Base-by-base conservation (phyloP, 2,797 vertebrate genomes). In the Percopsis omiscomaycus region DNA sequence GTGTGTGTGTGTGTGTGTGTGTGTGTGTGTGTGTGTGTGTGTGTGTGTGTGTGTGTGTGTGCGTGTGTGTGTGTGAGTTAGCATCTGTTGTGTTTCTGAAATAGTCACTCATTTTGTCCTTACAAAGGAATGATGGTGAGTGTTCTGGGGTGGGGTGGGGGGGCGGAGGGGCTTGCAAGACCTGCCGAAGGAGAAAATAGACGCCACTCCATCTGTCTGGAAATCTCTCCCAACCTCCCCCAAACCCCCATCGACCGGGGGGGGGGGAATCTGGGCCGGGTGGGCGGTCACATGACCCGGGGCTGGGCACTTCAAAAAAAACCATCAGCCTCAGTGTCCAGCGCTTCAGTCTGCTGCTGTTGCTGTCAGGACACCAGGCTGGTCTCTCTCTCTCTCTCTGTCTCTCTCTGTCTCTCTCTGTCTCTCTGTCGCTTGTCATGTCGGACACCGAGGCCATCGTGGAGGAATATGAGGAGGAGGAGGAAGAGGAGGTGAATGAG, bases 1-100 rank as follows among this genome's bases (percentile, higher is more conserved):
- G n/a, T n/a, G n/a, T n/a, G n/a, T n/a, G n/a, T n/a, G n/a, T n/a
- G n/a, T n/a, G n/a, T n/a, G n/a, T n/a, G n/a, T n/a, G n/a, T n/a
- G n/a, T n/a, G n/a, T n/a, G n/a, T n/a, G n/a, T n/a, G n/a, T n/a
- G n/a, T 4, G 47, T 4, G 47, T 16, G 15, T 16, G 15, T 22
- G 49, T 50, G 49, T 50, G 49, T 16, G 49, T 22, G 49, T 16
- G 48, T n/a, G 3, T 16, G 48, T 1, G 48, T 50, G 13, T 15
- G 13, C n/a, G 48, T 50, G 30, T 42, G 49, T 53, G 30, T 44
- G 72, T 73, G 75, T 86, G 81, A 66, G 59, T 29, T 60, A 57
- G 84, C 91, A 93, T 92, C 89, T 94, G 92, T 90, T 89, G 84
- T 75, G 78, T 51, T 75, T 86, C 87, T 81, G 81, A 92, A 93